Evolutionary conservation across 1,140 invertebrate genomes (phyloP).

Genomic region (Stenopsyche tienmushanensis): DNA sequence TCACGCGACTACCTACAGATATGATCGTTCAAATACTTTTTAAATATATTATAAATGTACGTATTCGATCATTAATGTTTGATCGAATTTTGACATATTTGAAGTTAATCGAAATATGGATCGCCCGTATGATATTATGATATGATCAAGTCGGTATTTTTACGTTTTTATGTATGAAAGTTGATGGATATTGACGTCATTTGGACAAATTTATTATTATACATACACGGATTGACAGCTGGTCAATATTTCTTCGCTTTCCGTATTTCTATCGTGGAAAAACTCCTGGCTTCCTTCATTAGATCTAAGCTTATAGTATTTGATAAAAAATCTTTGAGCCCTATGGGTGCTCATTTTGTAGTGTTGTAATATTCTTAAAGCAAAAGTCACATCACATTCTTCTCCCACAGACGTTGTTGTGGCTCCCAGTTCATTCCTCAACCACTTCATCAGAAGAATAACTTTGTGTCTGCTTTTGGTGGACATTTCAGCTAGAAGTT

Average conservation of each 20-base stretch:
- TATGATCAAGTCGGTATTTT: no score
- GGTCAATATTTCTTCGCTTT: conserved; percentile 38
- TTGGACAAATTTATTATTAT: no score
- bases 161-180: no score
- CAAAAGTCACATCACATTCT: conserved; percentile 24
- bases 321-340: conserved; percentile 25
- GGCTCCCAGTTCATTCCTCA: conserved; percentile 29
- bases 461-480: conserved; percentile 31
- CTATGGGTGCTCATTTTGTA: conserved; percentile 32
- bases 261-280: conserved; percentile 34
- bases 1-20: no score
- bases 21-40: no score
- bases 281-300: conserved; percentile 21
- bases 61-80: no score
- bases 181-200: no score
- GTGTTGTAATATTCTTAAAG: conserved; percentile 21
- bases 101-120: no score
- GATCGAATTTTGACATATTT: no score
- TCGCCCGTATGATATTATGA: no score
- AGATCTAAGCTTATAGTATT: conserved; percentile 35
- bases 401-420: conserved; percentile 21
- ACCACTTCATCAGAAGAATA: conserved; percentile 23
- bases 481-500: conserved; percentile 19
- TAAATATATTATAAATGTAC: no score
- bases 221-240: conserved; percentile 38